A percentile compares a stretch with the other conserved stretches of the same genome.
Conservation (phyloP, 1,140 invertebrate genomes). For the Saccostrea glomerata region DNA sequence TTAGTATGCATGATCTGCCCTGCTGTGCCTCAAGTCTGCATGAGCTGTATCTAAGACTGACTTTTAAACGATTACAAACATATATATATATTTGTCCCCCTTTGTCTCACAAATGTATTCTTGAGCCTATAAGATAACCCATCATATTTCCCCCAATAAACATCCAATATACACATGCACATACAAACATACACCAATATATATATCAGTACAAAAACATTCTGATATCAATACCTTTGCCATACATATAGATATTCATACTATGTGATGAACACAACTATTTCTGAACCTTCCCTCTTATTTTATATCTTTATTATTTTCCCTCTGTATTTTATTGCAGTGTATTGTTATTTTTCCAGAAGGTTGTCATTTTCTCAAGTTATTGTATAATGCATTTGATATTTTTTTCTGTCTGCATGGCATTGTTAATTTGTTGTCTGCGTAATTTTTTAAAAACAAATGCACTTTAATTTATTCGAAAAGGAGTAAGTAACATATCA, state of each 20-base stretch:
- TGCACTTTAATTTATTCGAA: background rate
- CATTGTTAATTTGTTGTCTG: background rate
- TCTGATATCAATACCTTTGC: too few relatives aligned
- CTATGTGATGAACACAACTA: too few relatives aligned
- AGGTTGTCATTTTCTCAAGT: background rate
- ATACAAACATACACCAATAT: too few relatives aligned
- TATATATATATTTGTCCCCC: background rate
- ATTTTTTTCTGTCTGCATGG: background rate
- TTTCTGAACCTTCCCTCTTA: too few relatives aligned
- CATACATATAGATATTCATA: too few relatives aligned
- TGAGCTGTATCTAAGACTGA: background rate
- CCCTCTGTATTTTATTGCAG: too few relatives aligned
- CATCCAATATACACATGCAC: too few relatives aligned
- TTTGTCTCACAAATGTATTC: background rate
- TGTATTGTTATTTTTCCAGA: too few relatives aligned
- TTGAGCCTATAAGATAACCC: background rate
- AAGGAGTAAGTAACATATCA: background rate
- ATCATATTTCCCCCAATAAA: too few relatives aligned
- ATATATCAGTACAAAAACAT: too few relatives aligned
- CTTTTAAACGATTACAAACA: background rate
- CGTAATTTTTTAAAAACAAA: background rate
- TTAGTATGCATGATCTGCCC: constrained; percentile 24
- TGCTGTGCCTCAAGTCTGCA: constrained; percentile 32
- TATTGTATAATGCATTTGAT: background rate
- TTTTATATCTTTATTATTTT: too few relatives aligned